A percentile compares a stretch with the other conserved stretches of the same genome.
Conservation (phyloP, 2,113 vertebrate genomes). For the Rhinoptilus africanus region DNA sequence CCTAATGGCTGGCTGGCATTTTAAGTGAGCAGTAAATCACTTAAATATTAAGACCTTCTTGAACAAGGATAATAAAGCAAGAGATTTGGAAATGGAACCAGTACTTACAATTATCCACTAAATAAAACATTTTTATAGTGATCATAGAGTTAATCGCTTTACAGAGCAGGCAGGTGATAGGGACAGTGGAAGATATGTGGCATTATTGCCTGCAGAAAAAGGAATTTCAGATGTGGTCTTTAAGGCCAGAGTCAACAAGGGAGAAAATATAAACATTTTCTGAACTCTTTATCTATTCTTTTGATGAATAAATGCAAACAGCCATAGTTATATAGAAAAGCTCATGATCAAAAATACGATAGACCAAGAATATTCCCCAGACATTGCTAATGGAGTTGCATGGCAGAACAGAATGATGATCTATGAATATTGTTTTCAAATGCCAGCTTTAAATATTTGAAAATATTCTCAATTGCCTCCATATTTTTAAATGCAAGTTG, state of each 20-base stretch:
- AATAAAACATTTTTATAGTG: conserved; percentile 79
- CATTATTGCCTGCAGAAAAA: not conserved
- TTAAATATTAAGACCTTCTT: conserved; percentile 79
- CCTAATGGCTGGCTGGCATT: conserved; percentile 76
- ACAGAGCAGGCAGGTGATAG: conserved; percentile 42
- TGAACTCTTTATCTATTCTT: not conserved
- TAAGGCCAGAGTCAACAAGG: not conserved
- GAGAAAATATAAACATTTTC: not conserved
- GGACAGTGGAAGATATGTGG: not conserved
- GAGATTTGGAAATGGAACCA: conserved; percentile 70
- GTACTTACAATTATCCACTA: conserved; percentile 71
- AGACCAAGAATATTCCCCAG: conserved; percentile 2
- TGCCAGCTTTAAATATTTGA: not conserved
- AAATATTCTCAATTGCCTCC: conserved; percentile 28
- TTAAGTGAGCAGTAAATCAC: conserved; percentile 80
- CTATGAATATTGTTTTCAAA: conserved; percentile 22
- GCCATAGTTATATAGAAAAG: not conserved
- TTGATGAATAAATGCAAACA: conserved; percentile 49
- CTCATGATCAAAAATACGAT: not conserved
- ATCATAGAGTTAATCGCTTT: conserved; percentile 68
- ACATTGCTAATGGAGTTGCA: not conserved
- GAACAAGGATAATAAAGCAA: conserved; percentile 75
- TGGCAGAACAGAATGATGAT: not conserved
- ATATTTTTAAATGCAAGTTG: conserved; percentile 3
- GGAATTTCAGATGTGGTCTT: not conserved